A percentile compares a stretch with the other conserved stretches of the same genome.
Evolutionary conservation across 2,888 invertebrate genomes (phyloP).

Genomic region (Hirtodrosophila trivittata): DNA sequence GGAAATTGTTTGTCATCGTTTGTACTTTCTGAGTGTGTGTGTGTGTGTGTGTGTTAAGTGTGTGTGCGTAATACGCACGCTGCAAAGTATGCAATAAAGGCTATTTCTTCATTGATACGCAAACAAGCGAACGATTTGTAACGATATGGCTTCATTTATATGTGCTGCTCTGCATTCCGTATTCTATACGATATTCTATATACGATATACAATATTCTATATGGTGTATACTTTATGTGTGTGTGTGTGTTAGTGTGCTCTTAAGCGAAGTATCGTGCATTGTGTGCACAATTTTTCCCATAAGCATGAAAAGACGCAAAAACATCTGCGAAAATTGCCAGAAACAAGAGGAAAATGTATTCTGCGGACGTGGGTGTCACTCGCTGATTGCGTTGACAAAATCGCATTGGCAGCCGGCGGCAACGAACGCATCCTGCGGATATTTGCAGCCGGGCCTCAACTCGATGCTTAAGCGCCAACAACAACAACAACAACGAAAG

Average conservation of each 20-base stretch:
- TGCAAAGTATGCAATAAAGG: constrained; percentile 71
- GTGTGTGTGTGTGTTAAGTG: background rate
- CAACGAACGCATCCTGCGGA: constrained; percentile 65
- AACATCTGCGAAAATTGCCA: constrained; percentile 31
- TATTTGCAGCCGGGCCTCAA: constrained; percentile 49
- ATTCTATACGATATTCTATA: constrained; percentile 1
- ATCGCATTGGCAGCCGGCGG: constrained; percentile 62
- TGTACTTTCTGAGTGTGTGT: constrained; percentile 5
- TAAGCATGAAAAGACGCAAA: background rate
- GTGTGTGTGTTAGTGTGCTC: constrained; percentile 13
- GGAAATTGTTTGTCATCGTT: constrained; percentile 64
- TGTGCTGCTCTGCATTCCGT: background rate
- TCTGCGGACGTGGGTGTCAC: constrained; percentile 21
- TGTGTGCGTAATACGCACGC: constrained; percentile 44
- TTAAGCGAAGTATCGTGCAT: constrained; percentile 14
- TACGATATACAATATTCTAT: constrained; percentile 1
- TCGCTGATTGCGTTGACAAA: constrained; percentile 66
- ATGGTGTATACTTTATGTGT: constrained; percentile 1
- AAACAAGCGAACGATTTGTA: constrained; percentile 62
- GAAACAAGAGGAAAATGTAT: constrained; percentile 42
- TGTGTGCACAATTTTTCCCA: constrained; percentile 15
- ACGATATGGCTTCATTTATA: constrained; percentile 46
- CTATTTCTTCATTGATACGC: constrained; percentile 71
- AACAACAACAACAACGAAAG: no score
- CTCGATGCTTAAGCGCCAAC: no score